Conservation (phyloP, 2,797 vertebrate genomes). For the Pangasius mekongensis region DNA sequence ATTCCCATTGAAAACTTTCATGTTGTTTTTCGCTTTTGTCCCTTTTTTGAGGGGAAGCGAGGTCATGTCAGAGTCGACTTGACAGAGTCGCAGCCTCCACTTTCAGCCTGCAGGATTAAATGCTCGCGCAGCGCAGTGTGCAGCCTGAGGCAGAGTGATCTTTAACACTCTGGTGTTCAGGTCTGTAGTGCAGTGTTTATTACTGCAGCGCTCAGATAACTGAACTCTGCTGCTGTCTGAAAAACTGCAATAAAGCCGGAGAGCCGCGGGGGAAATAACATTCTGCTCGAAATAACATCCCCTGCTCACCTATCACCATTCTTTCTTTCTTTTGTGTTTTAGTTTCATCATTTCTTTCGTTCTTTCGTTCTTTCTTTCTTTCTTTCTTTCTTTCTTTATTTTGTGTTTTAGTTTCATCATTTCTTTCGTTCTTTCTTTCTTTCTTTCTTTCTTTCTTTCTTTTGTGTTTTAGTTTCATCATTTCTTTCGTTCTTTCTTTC, state of each 20-base stretch:
- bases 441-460: neutral
- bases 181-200: neutral
- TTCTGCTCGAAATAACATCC: neutral
- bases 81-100: neutral
- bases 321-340: neutral
- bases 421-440: no score
- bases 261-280: neutral
- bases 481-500: neutral
- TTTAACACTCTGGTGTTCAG: neutral
- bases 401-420: no score
- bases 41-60: neutral
- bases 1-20: neutral
- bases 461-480: no score
- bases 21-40: neutral
- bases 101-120: neutral
- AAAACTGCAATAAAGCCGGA: neutral
- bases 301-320: neutral
- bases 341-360: neutral
- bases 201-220: neutral
- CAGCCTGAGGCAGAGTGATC: neutral
- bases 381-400: no score
- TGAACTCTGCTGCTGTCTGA: neutral
- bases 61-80: neutral
- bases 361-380: no score
- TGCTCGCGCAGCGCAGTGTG: neutral